Percentiles rank a stretch among this genome's conserved stretches.
Evolutionary conservation across 2,797 vertebrate genomes (phyloP).

Genomic region (Gobionotothen gibberifrons): DNA sequence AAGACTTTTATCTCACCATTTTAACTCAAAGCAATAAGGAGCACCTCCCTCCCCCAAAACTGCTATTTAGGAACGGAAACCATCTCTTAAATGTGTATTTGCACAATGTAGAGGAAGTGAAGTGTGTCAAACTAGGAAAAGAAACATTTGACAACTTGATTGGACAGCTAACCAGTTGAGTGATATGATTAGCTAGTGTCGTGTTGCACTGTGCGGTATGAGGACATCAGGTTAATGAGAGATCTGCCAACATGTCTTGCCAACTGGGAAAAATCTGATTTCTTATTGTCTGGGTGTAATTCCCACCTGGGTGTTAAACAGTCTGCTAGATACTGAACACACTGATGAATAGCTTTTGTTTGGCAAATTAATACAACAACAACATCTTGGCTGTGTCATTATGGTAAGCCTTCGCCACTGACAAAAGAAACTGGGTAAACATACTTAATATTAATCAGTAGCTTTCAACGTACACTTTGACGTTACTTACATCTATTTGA

Average conservation of each 20-base stretch:
- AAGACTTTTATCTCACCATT: conserved; percentile 34
- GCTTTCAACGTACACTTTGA: conserved; percentile 58
- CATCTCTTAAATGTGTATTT: conserved; percentile 15
- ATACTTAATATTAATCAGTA: conserved; percentile 84
- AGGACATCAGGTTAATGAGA: conserved; percentile 72
- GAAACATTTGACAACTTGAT: conserved; percentile 1
- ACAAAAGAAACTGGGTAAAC: conserved; percentile 78
- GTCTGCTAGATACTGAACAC: conserved; percentile 67
- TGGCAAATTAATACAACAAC: conserved; percentile 79
- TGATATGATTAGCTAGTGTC: conserved; percentile 22
- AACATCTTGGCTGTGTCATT: conserved; percentile 75
- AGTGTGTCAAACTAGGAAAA: conserved; percentile 10
- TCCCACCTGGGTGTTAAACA: conserved; percentile 72
- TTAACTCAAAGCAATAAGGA: conserved; percentile 9
- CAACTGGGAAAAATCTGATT: conserved; percentile 54
- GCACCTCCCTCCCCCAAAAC: neutral
- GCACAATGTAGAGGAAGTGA: conserved; percentile 17
- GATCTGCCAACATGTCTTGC: conserved; percentile 52
- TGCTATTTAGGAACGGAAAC: conserved; percentile 13
- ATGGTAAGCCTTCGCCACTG: conserved; percentile 65
- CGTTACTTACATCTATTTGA: conserved; percentile 79
- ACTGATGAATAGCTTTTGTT: conserved; percentile 81
- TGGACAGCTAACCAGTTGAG: conserved; percentile 17
- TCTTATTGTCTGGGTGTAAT: conserved; percentile 65
- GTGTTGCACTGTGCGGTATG: conserved; percentile 34